These are phyloP conservation scores for Helicoverpa armigera DNA, from an alignment of 1,140 invertebrate genomes.

Conservation along the genomic window DNA sequence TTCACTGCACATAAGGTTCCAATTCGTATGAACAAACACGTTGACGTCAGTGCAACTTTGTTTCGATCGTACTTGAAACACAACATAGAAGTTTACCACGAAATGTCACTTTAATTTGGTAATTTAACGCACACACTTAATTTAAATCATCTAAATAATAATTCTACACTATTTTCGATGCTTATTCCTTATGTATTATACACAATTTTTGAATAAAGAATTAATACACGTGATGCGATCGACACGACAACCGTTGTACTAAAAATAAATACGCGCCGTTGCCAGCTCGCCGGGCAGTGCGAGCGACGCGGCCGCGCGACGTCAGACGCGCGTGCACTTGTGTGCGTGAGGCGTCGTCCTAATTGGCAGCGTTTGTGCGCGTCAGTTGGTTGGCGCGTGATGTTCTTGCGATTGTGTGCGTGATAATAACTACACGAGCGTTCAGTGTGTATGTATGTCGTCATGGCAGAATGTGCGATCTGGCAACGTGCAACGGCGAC, in stretches of 20 bases:
- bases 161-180: too few relatives aligned
- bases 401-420: neutral
- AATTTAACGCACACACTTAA: neutral
- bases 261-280: slow-evolving; percentile 22
- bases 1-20: neutral
- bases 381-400: neutral
- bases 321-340: neutral
- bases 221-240: slow-evolving; percentile 25
- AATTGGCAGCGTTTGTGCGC: neutral
- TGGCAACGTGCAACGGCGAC: neutral
- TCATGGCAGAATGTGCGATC: slow-evolving; percentile 32
- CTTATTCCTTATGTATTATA: neutral
- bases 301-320: slow-evolving; percentile 26
- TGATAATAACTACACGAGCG: neutral
- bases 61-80: neutral
- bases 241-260: slow-evolving; percentile 23
- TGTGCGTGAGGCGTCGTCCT: too few relatives aligned
- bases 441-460: slow-evolving; percentile 14
- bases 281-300: slow-evolving; percentile 15
- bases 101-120: neutral
- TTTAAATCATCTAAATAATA: too few relatives aligned
- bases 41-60: neutral
- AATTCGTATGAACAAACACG: neutral
- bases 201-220: neutral
- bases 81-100: neutral